These are phyloP conservation scores for Dorcus hopei DNA, from an alignment of 2,888 invertebrate species.

Conservation along the genomic window DNA sequence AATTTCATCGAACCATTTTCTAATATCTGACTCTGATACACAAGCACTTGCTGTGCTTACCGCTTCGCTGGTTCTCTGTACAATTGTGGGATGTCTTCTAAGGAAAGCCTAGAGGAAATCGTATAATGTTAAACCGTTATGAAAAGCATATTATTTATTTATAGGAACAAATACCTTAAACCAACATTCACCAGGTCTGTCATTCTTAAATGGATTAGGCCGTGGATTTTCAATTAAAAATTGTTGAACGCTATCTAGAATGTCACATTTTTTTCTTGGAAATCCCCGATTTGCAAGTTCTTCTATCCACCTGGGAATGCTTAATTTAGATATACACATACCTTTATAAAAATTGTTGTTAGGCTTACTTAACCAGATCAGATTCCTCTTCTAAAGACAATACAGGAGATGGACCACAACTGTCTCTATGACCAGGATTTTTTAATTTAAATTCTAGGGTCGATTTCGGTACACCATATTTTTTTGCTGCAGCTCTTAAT, in stretches of 20 bases:
- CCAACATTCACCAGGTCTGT: constrained; percentile 22
- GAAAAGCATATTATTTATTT: too few species aligned
- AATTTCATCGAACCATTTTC: constrained; percentile 34
- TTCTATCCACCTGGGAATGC: neutral
- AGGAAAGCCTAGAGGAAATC: constrained; percentile 22
- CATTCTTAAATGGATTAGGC: constrained; percentile 21
- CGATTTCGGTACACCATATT: constrained; percentile 8
- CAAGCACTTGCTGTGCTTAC: constrained; percentile 32
- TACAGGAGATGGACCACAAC: too few species aligned
- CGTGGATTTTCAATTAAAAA: constrained; percentile 20
- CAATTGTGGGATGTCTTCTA: constrained; percentile 31
- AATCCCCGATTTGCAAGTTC: constrained; percentile 6
- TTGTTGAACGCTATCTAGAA: constrained; percentile 17
- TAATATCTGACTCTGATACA: constrained; percentile 33
- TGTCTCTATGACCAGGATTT: too few species aligned
- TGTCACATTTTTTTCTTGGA: constrained; percentile 16
- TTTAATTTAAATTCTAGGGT: constrained; percentile 7
- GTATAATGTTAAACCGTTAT: too few species aligned
- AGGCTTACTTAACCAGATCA: too few species aligned
- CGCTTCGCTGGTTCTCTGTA: constrained; percentile 27
- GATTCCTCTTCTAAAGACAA: too few species aligned
- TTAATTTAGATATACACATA: neutral
- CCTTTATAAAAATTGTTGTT: neutral
- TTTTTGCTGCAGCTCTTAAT: constrained; percentile 7
- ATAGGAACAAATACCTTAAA: constrained; percentile 12